Percentiles rank a stretch among this genome's conserved stretches.
These are phyloP conservation scores for Muscicapa striata DNA, from an alignment of 2,797 vertebrate species.

Conservation along the genomic window DNA sequence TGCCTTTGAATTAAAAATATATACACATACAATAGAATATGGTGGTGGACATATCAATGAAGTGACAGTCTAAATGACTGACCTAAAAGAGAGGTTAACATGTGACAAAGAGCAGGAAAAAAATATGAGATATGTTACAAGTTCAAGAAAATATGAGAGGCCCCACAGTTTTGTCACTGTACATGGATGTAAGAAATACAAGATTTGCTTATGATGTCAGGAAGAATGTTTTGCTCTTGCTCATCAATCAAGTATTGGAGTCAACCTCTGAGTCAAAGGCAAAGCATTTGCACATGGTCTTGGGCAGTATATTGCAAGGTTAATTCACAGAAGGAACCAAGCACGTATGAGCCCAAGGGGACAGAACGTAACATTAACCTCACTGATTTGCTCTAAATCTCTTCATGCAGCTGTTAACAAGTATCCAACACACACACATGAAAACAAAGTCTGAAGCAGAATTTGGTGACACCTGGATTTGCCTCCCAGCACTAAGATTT, in stretches of 20 bases:
- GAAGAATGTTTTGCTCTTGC: background rate
- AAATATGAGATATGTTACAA: background rate
- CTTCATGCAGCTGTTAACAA: background rate
- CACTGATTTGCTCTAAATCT: background rate
- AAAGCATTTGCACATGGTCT: background rate
- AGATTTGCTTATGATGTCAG: background rate
- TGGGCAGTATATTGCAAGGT: background rate
- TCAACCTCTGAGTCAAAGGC: background rate
- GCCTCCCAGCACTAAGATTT: background rate
- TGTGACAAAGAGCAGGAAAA: background rate
- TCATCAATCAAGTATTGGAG: background rate
- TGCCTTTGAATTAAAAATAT: background rate
- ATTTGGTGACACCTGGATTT: background rate
- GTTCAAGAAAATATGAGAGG: background rate
- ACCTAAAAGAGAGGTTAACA: background rate
- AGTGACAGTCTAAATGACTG: background rate
- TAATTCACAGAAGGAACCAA: background rate
- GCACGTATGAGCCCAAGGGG: fast-evolving
- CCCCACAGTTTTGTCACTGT: background rate
- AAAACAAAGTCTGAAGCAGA: background rate
- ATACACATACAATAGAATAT: background rate
- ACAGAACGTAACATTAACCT: background rate
- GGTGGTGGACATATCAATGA: background rate
- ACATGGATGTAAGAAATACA: background rate
- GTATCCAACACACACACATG: fast-evolving